Evolutionary conservation across 2,113 vertebrate species (phyloP).

Genomic region (Bostrychus sinensis): DNA sequence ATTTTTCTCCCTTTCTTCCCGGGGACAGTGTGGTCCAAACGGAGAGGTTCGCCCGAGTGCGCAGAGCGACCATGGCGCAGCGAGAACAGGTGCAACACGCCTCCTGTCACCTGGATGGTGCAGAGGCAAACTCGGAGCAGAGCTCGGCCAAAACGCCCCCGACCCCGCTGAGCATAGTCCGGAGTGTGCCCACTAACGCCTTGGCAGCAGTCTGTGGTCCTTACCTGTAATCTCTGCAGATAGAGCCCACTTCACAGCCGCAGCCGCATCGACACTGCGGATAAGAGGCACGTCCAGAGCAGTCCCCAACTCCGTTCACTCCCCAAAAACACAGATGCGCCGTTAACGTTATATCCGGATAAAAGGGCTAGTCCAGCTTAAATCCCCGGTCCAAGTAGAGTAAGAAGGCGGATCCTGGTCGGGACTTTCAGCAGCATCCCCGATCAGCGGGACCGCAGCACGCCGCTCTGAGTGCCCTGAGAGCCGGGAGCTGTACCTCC

Average conservation of each 20-base stretch:
- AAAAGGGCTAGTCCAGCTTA: slow-evolving; percentile 59
- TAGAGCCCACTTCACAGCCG: slow-evolving; percentile 74
- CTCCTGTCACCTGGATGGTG: slow-evolving; percentile 68
- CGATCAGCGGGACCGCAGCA: slow-evolving; percentile 67
- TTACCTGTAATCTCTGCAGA: slow-evolving; percentile 83
- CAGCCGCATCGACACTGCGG: slow-evolving; percentile 86
- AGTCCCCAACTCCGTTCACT: slow-evolving; percentile 73
- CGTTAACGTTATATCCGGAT: slow-evolving; percentile 60
- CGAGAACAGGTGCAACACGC: slow-evolving; percentile 70
- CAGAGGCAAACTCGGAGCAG: slow-evolving; percentile 39
- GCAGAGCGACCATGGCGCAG: slow-evolving; percentile 64
- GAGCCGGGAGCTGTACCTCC: slow-evolving; percentile 67
- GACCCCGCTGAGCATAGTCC: neutral
- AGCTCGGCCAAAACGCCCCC: slow-evolving; percentile 10
- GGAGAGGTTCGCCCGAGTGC: slow-evolving; percentile 37
- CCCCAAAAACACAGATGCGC: slow-evolving; percentile 54
- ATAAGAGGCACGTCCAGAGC: slow-evolving; percentile 76
- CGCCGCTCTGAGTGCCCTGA: slow-evolving; percentile 69
- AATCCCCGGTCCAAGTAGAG: slow-evolving; percentile 57
- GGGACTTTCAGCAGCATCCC: slow-evolving; percentile 70
- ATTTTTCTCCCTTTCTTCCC: neutral
- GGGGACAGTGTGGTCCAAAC: slow-evolving; percentile 9
- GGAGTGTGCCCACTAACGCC: slow-evolving; percentile 10
- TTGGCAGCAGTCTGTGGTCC: slow-evolving; percentile 42
- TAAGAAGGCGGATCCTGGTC: slow-evolving; percentile 57